A percentile compares a stretch with the other conserved stretches of the same genome.
These are phyloP conservation scores for Euzetes globulus DNA, from an alignment of 2,888 invertebrate species.

Conservation along the genomic window DNA sequence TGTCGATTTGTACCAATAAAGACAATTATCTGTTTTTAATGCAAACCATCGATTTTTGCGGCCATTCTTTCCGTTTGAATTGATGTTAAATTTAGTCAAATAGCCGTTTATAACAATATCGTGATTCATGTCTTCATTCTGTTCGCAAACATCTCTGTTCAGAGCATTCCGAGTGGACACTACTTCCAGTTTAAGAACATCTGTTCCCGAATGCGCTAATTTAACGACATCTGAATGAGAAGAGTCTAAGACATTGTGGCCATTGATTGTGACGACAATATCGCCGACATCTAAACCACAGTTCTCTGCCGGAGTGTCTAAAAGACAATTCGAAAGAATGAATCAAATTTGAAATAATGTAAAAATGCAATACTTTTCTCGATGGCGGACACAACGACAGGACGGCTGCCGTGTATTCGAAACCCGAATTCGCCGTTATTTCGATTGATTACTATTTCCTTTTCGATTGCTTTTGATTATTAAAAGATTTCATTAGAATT, in stretches of 20 bases:
- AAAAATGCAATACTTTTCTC: constrained; percentile 59
- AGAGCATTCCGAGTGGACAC: constrained; percentile 27
- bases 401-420: constrained; percentile 87
- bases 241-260: constrained; percentile 78
- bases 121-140: not conserved
- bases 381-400: constrained; percentile 91
- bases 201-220: constrained; percentile 70
- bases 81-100: constrained; percentile 18
- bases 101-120: constrained; percentile 32
- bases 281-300: constrained; percentile 90
- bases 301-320: constrained; percentile 77
- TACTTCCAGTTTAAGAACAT: constrained; percentile 28
- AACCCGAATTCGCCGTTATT: constrained; percentile 84
- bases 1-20: constrained; percentile 90
- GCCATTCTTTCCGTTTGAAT: not conserved
- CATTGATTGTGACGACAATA: constrained; percentile 84
- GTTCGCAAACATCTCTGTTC: not conserved
- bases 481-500: not conserved
- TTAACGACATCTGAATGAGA: constrained; percentile 88
- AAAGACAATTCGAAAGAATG: too few relatives aligned
- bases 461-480: constrained; percentile 66
- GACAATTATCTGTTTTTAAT: constrained; percentile 79
- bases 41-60: constrained; percentile 89
- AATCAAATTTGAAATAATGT: not conserved
- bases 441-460: constrained; percentile 71